A percentile compares a stretch with the other conserved stretches of the same genome.
Evolutionary conservation across 2,888 invertebrate species (phyloP).

Genomic region (Nymphalis urticae): DNA sequence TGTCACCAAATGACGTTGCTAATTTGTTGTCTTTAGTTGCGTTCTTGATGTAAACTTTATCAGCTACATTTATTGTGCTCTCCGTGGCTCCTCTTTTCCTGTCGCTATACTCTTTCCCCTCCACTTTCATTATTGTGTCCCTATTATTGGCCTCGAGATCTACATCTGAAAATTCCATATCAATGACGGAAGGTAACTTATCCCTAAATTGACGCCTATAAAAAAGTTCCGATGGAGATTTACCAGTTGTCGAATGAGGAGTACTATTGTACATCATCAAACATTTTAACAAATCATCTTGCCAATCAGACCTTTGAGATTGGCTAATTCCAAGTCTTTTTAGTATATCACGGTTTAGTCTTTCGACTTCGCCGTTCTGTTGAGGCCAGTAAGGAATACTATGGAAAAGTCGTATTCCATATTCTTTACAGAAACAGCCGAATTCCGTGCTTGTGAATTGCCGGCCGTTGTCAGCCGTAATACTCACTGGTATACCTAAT

Average conservation of each 20-base stretch:
- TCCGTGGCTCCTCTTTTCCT: slow-evolving; percentile 34
- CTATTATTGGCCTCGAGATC: slow-evolving; percentile 28
- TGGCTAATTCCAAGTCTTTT: slow-evolving; percentile 12
- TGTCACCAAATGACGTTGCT: too few relatives aligned
- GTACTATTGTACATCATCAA: slow-evolving; percentile 20
- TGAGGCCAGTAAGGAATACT: too few relatives aligned
- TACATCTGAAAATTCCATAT: slow-evolving; percentile 17
- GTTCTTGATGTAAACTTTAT: too few relatives aligned
- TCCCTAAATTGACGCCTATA: slow-evolving; percentile 32
- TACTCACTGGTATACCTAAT: too few relatives aligned
- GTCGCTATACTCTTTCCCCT: slow-evolving; percentile 31
- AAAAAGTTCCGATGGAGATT: slow-evolving; percentile 38
- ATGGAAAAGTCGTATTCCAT: too few relatives aligned
- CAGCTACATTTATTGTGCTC: too few relatives aligned
- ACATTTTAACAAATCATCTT: slow-evolving; percentile 3
- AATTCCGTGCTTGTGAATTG: too few relatives aligned
- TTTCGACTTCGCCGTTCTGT: too few relatives aligned
- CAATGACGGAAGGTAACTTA: slow-evolving; percentile 29
- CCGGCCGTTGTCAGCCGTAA: too few relatives aligned
- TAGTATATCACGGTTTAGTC: slow-evolving; percentile 11
- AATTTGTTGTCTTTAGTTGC: too few relatives aligned
- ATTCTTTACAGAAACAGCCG: too few relatives aligned
- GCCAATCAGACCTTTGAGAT: slow-evolving; percentile 1
- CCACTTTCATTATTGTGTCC: slow-evolving; percentile 35
- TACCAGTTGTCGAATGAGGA: slow-evolving; percentile 35